phyloP scores from a whole-genome alignment of 2,113 vertebrate species.

The Halcyon malimbica region DNA sequence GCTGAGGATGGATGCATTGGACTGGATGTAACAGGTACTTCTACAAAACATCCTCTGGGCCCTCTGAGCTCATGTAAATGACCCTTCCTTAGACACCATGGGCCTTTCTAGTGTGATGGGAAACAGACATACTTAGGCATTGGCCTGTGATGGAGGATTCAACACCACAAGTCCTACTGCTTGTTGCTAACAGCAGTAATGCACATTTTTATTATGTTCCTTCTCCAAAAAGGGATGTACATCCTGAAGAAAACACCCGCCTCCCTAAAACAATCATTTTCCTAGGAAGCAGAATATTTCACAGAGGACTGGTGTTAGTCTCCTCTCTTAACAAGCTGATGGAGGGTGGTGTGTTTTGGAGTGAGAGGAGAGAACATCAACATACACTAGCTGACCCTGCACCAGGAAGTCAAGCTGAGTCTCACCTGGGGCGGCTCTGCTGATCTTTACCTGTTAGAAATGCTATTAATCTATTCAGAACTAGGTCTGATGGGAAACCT shows the following conservation, averaged over 20 bases:
- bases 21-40: not conserved
- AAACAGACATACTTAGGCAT: not conserved
- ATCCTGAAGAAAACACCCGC: not conserved
- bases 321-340: not conserved
- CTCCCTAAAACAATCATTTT: not conserved
- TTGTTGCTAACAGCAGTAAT: not conserved
- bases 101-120: not conserved
- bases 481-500: not conserved
- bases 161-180: not conserved
- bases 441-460: constrained; percentile 37
- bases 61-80: not conserved
- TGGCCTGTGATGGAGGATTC: not conserved
- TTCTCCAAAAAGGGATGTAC: not conserved
- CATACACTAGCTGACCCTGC: not conserved
- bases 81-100: not conserved
- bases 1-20: not conserved
- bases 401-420: not conserved
- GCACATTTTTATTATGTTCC: not conserved
- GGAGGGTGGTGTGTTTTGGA: not conserved
- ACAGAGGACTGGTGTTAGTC: not conserved
- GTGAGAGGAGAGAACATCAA: not conserved
- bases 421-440: not conserved
- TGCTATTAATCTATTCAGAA: not conserved
- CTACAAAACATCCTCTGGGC: not conserved
- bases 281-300: not conserved